These are phyloP conservation scores for Bombyx mandarina DNA, from an alignment of 1,140 invertebrate species.

Conservation along the genomic window DNA sequence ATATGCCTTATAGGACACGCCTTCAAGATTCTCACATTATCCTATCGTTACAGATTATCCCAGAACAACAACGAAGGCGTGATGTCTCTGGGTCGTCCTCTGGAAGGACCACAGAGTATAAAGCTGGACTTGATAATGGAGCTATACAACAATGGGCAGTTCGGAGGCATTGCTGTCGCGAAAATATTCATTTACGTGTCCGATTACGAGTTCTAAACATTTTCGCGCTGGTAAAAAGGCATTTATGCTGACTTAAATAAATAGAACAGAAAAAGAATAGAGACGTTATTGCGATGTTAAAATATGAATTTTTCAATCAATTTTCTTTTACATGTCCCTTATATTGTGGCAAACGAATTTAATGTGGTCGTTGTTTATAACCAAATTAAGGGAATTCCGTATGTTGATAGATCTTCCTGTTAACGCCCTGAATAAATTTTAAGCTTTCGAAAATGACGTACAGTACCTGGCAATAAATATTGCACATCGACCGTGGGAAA, in stretches of 20 bases:
- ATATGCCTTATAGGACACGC: too few relatives aligned
- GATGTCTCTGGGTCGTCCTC: conserved; percentile 78
- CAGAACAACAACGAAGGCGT: conserved; percentile 78
- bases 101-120: conserved; percentile 91
- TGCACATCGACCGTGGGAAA: too few relatives aligned
- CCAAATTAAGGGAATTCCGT: too few relatives aligned
- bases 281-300: neutral
- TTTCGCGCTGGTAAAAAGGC: too few relatives aligned
- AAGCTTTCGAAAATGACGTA: too few relatives aligned
- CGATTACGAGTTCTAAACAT: conserved; percentile 81
- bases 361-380: too few relatives aligned
- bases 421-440: too few relatives aligned
- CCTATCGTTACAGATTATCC: conserved; percentile 49
- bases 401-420: too few relatives aligned
- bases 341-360: too few relatives aligned
- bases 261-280: neutral
- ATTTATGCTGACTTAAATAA: too few relatives aligned
- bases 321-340: neutral
- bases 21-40: neutral
- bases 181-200: conserved; percentile 90
- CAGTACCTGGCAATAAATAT: too few relatives aligned
- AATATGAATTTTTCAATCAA: neutral
- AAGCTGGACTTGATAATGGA: conserved; percentile 90
- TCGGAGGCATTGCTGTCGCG: conserved; percentile 84
- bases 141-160: conserved; percentile 78